Evolutionary conservation across 2,888 invertebrate species (phyloP), one percentile per base, ranked within the genome.

Genomic region (Pocota personata): DNA sequence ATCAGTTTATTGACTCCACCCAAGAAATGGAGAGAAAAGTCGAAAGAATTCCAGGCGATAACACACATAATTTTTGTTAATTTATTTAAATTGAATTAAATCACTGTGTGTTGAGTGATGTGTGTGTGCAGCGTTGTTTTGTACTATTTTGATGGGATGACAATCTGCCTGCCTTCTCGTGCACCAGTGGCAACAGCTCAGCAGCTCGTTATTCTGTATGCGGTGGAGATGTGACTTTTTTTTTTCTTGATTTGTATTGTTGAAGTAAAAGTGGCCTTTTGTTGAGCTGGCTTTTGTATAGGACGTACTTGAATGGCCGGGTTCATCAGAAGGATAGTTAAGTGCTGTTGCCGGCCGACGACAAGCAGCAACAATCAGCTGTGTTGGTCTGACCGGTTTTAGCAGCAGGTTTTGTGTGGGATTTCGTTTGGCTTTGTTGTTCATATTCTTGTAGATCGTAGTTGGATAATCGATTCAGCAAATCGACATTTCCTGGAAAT

Each of bases 41-140:
- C 3, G 24, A 21, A 10, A 19, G 8, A 57, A 71, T 75, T 80
- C 46, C 58, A 48, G 43, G 55, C 27, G 62, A 69, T 73, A 67
- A 27, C 72, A 66, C 60, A 37, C 58, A 67, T 73, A 75, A 69
- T 75, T 75, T n/a, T 80, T 64, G 55, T 84, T 80, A 84, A 84
- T 84, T 84, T 76, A 80, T 62, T 84, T 84, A 75, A 84, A 84
- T 84, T 84, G 80, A 84, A 79, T 84, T 84, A 84, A 80, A 84
- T 84, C 84, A 80, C 79, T 64, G 75, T 66, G 75, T 66, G 72
- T n/a, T 32, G 79, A 79, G 46, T 35, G 72, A 64, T 73, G 66
- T 66, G 35, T 66, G 35, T 75, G 50, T 66, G 66, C 57, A 27
- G 50, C 50, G 14, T 21, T 10, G 8, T 27, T 46, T 66, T 50